Percentiles rank a stretch among this genome's conserved stretches.
Evolutionary conservation across 92 coral and sea anemone genomes (phyloP).

Genomic region (Bergia puertoricense): DNA sequence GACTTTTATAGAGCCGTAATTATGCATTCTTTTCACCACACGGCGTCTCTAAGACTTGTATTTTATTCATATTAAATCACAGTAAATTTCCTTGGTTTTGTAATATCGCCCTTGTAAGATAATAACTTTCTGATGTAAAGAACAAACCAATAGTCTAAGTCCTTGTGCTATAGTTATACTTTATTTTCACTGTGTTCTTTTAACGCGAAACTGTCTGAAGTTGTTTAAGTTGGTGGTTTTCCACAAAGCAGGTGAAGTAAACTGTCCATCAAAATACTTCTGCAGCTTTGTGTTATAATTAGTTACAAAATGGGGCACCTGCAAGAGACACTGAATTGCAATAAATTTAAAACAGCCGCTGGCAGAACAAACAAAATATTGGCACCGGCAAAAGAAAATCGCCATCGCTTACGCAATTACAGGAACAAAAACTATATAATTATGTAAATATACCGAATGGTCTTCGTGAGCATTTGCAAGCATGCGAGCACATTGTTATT

Average conservation of each 20-base stretch:
- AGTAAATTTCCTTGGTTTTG: background rate
- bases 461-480: no score
- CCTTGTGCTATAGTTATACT: background rate
- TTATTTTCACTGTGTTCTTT: background rate
- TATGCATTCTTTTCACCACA: conserved; percentile 35
- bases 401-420: background rate
- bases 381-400: background rate
- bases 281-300: background rate
- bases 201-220: background rate
- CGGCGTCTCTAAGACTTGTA: conserved; percentile 38
- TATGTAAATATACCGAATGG: background rate
- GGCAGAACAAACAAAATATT: background rate
- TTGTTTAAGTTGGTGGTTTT: background rate
- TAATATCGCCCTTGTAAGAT: background rate
- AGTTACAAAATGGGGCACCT: conserved; percentile 13
- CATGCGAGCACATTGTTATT: no score
- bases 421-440: background rate
- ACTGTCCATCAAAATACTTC: conserved; percentile 13
- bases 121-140: background rate
- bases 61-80: conserved; percentile 16
- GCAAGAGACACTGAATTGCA: background rate
- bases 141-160: background rate
- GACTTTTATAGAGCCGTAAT: background rate
- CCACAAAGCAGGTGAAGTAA: background rate
- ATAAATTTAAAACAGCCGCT: background rate